These are phyloP conservation scores for Amblyopsis rosae DNA, from an alignment of 2,113 vertebrate species.

Conservation along the genomic window DNA sequence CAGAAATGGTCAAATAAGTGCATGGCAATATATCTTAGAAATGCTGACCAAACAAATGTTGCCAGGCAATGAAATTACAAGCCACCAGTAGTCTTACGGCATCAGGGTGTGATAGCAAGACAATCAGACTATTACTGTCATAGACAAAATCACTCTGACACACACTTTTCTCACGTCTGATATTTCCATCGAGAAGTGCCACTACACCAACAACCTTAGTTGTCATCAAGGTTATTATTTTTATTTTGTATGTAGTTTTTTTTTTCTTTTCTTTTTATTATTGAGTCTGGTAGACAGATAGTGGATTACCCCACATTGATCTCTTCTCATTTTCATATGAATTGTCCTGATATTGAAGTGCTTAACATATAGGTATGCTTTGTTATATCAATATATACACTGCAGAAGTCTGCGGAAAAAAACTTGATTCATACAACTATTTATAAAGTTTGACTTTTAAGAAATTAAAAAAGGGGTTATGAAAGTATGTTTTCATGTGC, in stretches of 20 bases:
- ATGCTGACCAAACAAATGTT: slow-evolving; percentile 86
- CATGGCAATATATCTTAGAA: slow-evolving; percentile 86
- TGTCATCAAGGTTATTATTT: slow-evolving; percentile 26
- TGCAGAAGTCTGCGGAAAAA: slow-evolving; percentile 54
- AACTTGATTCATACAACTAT: slow-evolving; percentile 77
- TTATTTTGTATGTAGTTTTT: not conserved
- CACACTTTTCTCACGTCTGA: slow-evolving; percentile 60
- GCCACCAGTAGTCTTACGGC: slow-evolving; percentile 77
- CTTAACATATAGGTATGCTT: slow-evolving; percentile 70
- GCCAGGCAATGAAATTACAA: slow-evolving; percentile 86
- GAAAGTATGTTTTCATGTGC: slow-evolving; percentile 79
- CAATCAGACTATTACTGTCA: slow-evolving; percentile 55
- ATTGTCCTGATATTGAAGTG: slow-evolving; percentile 67
- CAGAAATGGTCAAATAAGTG: slow-evolving; percentile 93
- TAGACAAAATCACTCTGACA: slow-evolving; percentile 57
- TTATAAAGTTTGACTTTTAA: slow-evolving; percentile 79
- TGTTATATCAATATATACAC: slow-evolving; percentile 74
- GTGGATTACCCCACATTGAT: slow-evolving; percentile 45
- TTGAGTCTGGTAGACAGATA: slow-evolving; percentile 32
- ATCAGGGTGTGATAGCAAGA: slow-evolving; percentile 82
- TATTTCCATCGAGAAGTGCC: slow-evolving; percentile 50
- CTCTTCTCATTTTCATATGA: slow-evolving; percentile 49
- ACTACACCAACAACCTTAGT: slow-evolving; percentile 32
- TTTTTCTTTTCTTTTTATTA: slow-evolving; percentile 14
- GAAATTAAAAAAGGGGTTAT: slow-evolving; percentile 81